Evolutionary conservation across 2,113 vertebrate genomes (phyloP).

Genomic region (Cavia aperea): DNA sequence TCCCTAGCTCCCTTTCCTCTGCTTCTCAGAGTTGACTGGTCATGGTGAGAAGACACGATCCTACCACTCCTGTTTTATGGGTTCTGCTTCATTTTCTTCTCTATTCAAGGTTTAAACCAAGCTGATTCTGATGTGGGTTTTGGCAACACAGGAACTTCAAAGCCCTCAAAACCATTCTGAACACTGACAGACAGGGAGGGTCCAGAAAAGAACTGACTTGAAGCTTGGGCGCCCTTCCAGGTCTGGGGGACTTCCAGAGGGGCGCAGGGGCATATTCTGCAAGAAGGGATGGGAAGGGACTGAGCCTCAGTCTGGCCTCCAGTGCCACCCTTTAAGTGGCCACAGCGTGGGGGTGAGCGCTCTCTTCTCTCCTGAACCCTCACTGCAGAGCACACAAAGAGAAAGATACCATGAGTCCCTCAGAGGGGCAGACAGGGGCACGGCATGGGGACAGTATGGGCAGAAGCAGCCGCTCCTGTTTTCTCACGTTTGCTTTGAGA

Average conservation of each 20-base stretch:
- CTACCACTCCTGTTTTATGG: not conserved
- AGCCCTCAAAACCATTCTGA: not conserved
- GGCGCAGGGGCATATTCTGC: too few species aligned
- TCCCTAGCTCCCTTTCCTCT: not conserved
- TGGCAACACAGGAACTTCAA: not conserved
- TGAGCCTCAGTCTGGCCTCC: too few species aligned
- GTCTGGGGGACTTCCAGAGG: too few species aligned
- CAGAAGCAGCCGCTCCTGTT: not conserved
- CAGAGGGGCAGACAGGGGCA: not conserved
- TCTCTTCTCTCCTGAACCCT: not conserved
- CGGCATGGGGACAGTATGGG: not conserved
- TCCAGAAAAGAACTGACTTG: not conserved
- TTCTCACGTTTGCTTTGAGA: not conserved
- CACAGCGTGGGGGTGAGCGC: not conserved
- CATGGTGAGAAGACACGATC: not conserved
- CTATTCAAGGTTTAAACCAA: not conserved
- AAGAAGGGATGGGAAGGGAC: too few species aligned
- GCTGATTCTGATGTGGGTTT: not conserved
- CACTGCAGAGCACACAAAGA: not conserved
- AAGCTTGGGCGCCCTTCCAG: not conserved
- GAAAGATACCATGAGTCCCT: not conserved
- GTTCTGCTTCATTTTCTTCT: slow-evolving; percentile 8
- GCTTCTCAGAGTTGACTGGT: not conserved
- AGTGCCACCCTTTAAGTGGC: too few species aligned
- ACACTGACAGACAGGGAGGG: not conserved